Evolutionary conservation across 2,113 vertebrate species (phyloP).

Genomic region (Misgurnus anguillicaudatus): DNA sequence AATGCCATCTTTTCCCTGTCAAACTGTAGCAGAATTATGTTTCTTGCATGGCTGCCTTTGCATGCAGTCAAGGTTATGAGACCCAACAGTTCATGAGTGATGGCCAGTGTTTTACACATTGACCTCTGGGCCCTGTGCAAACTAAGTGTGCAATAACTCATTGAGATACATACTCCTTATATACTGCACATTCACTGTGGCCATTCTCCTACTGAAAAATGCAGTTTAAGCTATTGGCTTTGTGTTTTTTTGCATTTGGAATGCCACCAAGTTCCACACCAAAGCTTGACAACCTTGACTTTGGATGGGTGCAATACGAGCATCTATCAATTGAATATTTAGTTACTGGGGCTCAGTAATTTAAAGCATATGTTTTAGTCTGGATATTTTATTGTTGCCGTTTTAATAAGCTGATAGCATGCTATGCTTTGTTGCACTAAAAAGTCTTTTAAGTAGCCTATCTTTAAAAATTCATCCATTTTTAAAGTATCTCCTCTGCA

Average conservation of each 20-base stretch:
- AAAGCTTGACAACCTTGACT: no score
- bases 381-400: no score
- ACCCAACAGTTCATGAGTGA: conserved; percentile 28
- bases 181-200: neutral
- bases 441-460: no score
- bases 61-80: conserved; percentile 42
- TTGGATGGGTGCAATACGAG: no score
- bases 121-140: conserved; percentile 23
- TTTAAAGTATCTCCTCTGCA: no score
- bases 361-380: no score
- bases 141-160: conserved; percentile 22
- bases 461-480: no score
- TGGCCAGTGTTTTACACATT: conserved; percentile 35
- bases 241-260: no score
- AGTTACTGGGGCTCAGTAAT: neutral
- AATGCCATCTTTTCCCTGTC: neutral
- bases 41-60: conserved; percentile 28
- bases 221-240: neutral
- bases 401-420: no score
- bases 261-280: no score
- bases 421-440: no score
- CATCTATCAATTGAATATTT: no score
- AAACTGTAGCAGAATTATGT: conserved; percentile 36
- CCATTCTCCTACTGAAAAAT: neutral
- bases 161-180: conserved; percentile 7